phyloP scores from a whole-genome alignment of 2,888 invertebrate genomes.

The Pocota personata region DNA sequence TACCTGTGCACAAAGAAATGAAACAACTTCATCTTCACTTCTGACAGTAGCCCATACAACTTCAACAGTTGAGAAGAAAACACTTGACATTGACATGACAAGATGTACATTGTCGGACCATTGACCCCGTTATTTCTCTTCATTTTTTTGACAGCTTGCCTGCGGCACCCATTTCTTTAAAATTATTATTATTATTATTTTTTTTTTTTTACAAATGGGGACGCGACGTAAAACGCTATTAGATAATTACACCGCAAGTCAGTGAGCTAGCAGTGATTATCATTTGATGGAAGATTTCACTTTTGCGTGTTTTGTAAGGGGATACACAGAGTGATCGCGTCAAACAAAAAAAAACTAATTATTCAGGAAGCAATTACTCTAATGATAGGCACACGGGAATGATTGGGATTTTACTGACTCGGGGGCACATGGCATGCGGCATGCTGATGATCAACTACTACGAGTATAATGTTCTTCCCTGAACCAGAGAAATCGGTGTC shows the following conservation, averaged over 20 bases:
- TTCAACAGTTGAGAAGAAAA: constrained; percentile 29
- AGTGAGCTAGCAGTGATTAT: constrained; percentile 42
- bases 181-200: neutral
- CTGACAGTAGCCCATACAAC: constrained; percentile 37
- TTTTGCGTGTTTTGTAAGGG: constrained; percentile 43
- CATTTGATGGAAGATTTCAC: constrained; percentile 55
- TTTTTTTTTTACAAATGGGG: constrained; percentile 10
- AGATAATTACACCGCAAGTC: constrained; percentile 52
- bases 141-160: constrained; percentile 36
- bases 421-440: constrained; percentile 51
- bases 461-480: constrained; percentile 37
- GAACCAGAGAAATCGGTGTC: neutral
- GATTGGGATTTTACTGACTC: constrained; percentile 44
- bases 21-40: constrained; percentile 20
- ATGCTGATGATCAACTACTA: constrained; percentile 58
- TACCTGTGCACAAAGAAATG: neutral
- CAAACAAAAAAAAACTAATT: constrained; percentile 55
- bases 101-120: constrained; percentile 53
- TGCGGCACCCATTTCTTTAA: constrained; percentile 26
- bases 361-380: constrained; percentile 70
- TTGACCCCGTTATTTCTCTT: constrained; percentile 42
- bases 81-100: constrained; percentile 64
- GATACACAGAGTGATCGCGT: constrained; percentile 38
- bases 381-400: constrained; percentile 42
- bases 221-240: constrained; percentile 41